Evolutionary conservation across 1,140 invertebrate species (phyloP), one percentile per base, ranked within the genome.

Genomic region (Monomorium pharaonis): DNA sequence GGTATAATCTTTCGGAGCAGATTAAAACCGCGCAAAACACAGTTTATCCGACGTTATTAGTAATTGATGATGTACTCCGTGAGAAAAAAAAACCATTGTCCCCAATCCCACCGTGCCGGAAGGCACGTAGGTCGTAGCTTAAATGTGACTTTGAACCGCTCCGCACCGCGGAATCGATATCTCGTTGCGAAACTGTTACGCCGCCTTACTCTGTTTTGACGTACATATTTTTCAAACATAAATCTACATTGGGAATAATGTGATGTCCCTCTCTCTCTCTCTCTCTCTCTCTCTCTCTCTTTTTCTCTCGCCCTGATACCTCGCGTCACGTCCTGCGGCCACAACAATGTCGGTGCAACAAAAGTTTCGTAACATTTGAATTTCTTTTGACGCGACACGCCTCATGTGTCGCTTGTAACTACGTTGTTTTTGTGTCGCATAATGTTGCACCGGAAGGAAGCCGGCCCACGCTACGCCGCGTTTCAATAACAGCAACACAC

Each of bases 371-470:
- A 72, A 83, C 51, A 9, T 58, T 83, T 44, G 51, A 83, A 47
- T 72, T 62, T 70, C 63, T 81, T 81, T 67, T 72, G 7, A 70
- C n/a, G 51, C 65, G 49, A 42, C 24, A 30, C 14, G 30, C 62
- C 37, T 51, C 76, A n/a, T 56, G 21, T 56, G 21, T 80, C 12
- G 27, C 10, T 42, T 27, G 37, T 44, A 67, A 67, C 51, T 67
- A 83, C 77, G 27, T 63, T 74, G 30, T 44, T 70, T 70, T 70
- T 37, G 30, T 76, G 70, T 77, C 78, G 24, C 37, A 51, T 27
- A 76, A 63, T 47, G 54, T 80, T 56, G 30, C 51, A 47, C 80
- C 63, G 70, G 80, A 77, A 76, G 70, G 62, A 76, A 69, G 54
- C 30, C 51, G 54, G 24, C 37, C 72, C 54, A 74, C 80, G 44